Percentiles rank a stretch among this genome's conserved stretches.
Evolutionary conservation across 2,797 vertebrate species (phyloP).

Genomic region (Champsocephalus esox): DNA sequence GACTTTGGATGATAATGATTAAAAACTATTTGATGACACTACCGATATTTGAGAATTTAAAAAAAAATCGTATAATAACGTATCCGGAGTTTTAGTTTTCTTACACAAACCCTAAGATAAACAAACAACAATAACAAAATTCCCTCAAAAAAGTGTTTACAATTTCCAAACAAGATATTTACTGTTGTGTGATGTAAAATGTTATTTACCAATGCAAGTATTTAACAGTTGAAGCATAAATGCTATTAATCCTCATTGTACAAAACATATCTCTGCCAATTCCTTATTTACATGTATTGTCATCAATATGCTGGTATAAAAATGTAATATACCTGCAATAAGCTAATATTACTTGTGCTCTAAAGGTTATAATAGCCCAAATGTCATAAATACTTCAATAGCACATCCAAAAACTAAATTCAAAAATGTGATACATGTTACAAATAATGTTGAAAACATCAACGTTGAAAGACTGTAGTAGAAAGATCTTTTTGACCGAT

Average conservation of each 20-base stretch:
- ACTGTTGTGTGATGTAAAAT: no score
- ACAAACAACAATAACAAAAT: background rate
- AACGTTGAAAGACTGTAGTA: background rate
- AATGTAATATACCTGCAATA: background rate
- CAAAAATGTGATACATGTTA: background rate
- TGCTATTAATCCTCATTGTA: no score
- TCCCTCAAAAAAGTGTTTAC: no score
- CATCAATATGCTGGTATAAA: background rate
- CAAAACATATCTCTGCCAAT: background rate
- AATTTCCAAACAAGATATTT: background rate
- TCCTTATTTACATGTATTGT: no score
- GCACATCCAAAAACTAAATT: background rate
- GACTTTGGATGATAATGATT: no score
- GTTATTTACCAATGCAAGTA: background rate
- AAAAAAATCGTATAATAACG: background rate
- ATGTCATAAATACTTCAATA: constrained; percentile 3
- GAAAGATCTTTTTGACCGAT: background rate
- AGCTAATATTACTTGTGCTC: rapidly evolving
- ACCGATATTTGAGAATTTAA: background rate
- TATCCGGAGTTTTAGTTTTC: background rate
- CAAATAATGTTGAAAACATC: background rate
- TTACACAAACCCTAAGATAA: background rate
- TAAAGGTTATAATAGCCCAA: background rate
- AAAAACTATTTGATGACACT: background rate
- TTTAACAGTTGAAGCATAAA: background rate